These are phyloP conservation scores for Pseudomyrmex gracilis DNA, from an alignment of 1,140 invertebrate species.

Conservation along the genomic window DNA sequence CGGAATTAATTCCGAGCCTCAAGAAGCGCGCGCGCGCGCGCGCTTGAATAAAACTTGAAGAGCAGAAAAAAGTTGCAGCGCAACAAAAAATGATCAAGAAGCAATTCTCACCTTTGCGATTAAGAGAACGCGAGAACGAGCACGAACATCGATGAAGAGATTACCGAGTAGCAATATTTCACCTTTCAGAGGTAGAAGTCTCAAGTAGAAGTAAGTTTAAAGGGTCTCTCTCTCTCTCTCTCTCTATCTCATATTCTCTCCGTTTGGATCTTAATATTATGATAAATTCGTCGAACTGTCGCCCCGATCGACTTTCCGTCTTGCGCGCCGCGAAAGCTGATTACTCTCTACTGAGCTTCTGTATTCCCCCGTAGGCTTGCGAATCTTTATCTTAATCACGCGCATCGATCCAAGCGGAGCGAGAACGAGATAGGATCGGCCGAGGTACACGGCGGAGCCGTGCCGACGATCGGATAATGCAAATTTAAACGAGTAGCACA, in stretches of 20 bases:
- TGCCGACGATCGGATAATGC: conserved; percentile 56
- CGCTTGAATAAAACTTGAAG: no score
- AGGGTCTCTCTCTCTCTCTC: no score
- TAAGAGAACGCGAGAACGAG: not conserved
- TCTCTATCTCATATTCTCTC: not conserved
- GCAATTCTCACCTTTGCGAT: not conserved
- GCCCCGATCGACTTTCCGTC: conserved; percentile 7
- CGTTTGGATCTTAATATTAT: conserved; percentile 34
- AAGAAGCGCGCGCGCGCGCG: no score
- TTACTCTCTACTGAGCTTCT: not conserved
- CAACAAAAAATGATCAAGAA: no score
- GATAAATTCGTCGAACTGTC: conserved; percentile 23
- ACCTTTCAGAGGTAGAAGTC: not conserved
- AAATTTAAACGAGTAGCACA: conserved; percentile 57
- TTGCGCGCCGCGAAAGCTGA: conserved; percentile 14
- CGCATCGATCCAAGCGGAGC: conserved; percentile 11
- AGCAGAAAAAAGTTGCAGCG: no score
- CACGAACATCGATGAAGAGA: not conserved
- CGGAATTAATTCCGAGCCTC: no score
- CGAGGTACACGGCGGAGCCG: not conserved
- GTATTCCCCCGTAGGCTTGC: not conserved
- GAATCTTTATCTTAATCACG: conserved; percentile 57
- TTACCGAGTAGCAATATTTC: conserved; percentile 34
- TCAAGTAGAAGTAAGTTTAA: conserved; percentile 21
- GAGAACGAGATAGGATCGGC: not conserved